phyloP scores from a whole-genome alignment of 92 coral and sea anemone species.

The Heteractis magnifica region DNA sequence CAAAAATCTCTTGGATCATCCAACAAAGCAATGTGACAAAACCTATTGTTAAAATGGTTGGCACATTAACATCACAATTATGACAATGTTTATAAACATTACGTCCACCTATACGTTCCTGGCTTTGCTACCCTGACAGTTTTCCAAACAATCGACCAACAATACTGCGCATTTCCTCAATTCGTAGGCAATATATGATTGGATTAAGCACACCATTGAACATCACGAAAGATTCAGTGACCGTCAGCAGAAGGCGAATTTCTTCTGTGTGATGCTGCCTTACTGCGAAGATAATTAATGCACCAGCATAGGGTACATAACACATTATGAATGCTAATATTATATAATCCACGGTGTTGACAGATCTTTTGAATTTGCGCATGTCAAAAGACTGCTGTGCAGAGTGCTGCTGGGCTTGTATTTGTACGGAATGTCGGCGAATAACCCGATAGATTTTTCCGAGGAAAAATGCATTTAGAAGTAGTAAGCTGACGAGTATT shows the following conservation, averaged over 20 bases:
- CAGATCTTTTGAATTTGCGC: conserved; percentile 13
- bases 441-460: conserved; percentile 14
- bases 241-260: neutral
- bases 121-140: neutral
- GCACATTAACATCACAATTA: neutral
- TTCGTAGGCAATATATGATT: conserved; percentile 24
- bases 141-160: conserved; percentile 5
- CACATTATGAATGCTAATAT: conserved; percentile 6
- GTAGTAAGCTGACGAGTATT: neutral
- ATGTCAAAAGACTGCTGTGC: conserved; percentile 9
- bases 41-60: too few relatives aligned
- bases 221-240: conserved; percentile 23
- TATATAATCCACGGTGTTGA: conserved; percentile 1
- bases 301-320: conserved; percentile 16
- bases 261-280: neutral
- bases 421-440: conserved; percentile 25
- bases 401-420: conserved; percentile 2
- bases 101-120: neutral
- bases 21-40: too few relatives aligned
- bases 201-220: conserved; percentile 26
- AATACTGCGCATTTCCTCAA: conserved; percentile 22
- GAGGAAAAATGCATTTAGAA: conserved; percentile 7
- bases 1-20: too few relatives aligned
- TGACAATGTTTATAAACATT: neutral
- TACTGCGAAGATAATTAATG: neutral